Conservation (phyloP, 2,888 invertebrate species). For the Lacanobia oleracea region DNA sequence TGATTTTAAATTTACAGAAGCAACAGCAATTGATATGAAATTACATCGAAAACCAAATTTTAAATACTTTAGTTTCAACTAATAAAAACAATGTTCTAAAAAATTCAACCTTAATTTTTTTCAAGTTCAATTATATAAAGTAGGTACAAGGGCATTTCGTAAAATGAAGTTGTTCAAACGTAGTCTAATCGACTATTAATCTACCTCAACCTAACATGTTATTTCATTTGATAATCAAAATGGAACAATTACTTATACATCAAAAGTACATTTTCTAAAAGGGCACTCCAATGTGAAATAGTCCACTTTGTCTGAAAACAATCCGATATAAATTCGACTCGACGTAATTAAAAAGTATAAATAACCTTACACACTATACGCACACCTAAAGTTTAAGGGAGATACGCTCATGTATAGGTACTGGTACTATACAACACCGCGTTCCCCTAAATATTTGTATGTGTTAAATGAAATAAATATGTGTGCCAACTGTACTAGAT, state of each 20-base stretch:
- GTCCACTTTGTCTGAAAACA: neutral
- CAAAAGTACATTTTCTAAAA: conserved; percentile 5
- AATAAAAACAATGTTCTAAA: neutral
- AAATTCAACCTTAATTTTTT: neutral
- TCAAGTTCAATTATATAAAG: neutral
- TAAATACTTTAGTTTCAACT: neutral
- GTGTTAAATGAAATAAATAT: no score
- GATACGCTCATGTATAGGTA: neutral
- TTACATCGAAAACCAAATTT: no score
- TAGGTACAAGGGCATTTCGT: neutral
- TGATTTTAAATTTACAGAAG: no score
- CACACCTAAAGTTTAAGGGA: neutral
- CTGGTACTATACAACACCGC: no score
- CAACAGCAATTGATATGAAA: no score
- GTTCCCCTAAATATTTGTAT: no score
- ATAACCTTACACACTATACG: conserved; percentile 4
- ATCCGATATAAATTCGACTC: neutral
- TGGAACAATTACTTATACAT: conserved; percentile 15
- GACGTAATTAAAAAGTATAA: conserved; percentile 23
- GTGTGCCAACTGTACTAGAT: no score
- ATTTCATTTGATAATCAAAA: neutral
- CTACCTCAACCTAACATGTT: neutral
- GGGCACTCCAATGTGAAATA: neutral
- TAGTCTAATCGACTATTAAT: conserved; percentile 13
- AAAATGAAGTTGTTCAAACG: neutral